Evolutionary conservation across 2,797 vertebrate species (phyloP), one percentile per base, ranked within the genome.

Genomic region (Oryzias sinensis): DNA sequence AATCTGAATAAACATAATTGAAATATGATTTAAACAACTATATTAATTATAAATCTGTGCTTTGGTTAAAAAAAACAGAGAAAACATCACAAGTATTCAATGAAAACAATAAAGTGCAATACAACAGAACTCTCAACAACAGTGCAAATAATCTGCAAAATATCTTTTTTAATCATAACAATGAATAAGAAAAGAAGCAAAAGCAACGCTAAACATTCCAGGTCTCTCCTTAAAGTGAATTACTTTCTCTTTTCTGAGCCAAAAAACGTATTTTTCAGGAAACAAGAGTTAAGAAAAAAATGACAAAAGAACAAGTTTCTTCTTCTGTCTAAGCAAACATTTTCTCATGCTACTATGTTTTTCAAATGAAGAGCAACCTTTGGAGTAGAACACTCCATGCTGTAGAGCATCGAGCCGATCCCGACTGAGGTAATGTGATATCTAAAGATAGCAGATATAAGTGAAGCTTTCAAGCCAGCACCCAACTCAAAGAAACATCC

Each of bases 81-180:
- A 49, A 18, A 27, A 47, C 5, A 47, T 18, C 44, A 46, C 68
- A 33, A 72, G 65, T 63, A 70, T 64, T 78, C 55, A 80, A 68
- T 68, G 56, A 50, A 80, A 59, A 84, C 62, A 63, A 66, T 86
- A 88, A 91, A 90, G 88, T 90, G 85, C 85, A 71, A 89, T 87
- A 80, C 80, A 84, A 87, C 77, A 80, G 79, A 87, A 86, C 54
- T 62, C 33, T 69, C 56, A 70, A 47, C 68, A 58, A 70, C 68
- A 84, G 62, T 82, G 65, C 77, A 83, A 52, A 68, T 43, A 75
- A 77, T 29, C 9, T 49, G 71, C 22, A 44, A 68, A 20, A 72
- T 59, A 68, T 78, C 22, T 56, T 65, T 14, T 14, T 54, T 55
- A 43, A 51, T 37, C 53, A 29, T 64, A 58, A 54, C 62, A 75